phyloP scores from a whole-genome alignment of 2,888 invertebrate species.

The Drosophila helvetica region DNA sequence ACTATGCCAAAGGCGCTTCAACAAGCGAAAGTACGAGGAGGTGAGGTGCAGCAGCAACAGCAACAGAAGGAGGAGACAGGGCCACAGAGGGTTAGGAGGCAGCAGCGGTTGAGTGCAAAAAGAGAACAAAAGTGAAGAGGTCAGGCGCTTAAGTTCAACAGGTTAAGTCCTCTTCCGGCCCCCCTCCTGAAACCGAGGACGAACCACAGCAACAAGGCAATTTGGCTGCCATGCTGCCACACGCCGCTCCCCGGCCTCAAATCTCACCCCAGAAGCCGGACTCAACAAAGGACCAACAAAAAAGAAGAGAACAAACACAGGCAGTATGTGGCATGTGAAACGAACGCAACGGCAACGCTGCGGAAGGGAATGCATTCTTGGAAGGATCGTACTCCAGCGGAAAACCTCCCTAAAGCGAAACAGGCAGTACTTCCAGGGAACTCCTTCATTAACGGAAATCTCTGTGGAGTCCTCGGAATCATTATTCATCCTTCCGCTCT shows the following conservation, averaged over 20 bases:
- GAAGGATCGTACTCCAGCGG: neutral
- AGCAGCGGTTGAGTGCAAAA: neutral
- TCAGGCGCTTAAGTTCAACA: slow-evolving; percentile 1
- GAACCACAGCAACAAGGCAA: neutral
- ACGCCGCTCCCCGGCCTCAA: slow-evolving; percentile 1
- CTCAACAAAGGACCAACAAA: neutral
- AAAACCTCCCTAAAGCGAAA: too few species aligned
- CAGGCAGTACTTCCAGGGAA: too few species aligned
- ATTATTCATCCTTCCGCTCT: too few species aligned
- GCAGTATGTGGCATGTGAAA: too few species aligned
- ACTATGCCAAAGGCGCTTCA: slow-evolving; percentile 74
- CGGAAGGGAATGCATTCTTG: neutral
- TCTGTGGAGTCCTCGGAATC: too few species aligned
- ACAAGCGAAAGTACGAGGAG: neutral
- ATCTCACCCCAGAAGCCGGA: neutral
- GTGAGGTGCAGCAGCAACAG: neutral
- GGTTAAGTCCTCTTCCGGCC: neutral
- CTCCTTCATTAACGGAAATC: too few species aligned
- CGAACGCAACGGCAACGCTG: too few species aligned
- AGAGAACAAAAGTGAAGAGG: neutral
- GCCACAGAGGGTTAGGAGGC: neutral
- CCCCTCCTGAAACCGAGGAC: neutral
- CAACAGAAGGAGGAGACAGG: too few species aligned
- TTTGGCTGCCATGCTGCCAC: neutral
- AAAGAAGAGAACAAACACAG: neutral